Conservation (phyloP, 2,888 invertebrate species). For the Dimorphilus gyrociliatus region DNA sequence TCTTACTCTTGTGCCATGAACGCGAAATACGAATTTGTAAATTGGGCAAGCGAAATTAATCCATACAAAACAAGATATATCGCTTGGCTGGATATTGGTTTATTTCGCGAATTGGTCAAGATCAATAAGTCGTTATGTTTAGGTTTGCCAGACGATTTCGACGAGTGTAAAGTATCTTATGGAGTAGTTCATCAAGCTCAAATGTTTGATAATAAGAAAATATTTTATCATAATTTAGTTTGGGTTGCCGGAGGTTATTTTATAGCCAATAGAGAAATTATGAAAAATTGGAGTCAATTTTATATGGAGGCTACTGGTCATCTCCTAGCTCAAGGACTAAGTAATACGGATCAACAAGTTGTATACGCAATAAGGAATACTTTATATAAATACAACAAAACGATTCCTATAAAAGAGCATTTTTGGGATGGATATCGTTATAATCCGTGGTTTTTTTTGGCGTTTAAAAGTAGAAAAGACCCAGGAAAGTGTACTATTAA, state of each 20-base stretch:
- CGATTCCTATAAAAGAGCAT: too few species aligned
- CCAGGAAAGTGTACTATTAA: too few species aligned
- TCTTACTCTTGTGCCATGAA: constrained; percentile 27
- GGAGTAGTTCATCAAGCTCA: too few species aligned
- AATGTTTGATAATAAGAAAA: too few species aligned
- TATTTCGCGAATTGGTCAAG: constrained; percentile 15
- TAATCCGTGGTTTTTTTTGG: neutral
- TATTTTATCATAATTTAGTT: too few species aligned
- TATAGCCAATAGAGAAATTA: too few species aligned
- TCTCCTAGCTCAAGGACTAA: constrained; percentile 1
- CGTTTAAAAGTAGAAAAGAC: neutral
- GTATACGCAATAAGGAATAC: neutral
- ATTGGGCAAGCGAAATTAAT: constrained; percentile 14
- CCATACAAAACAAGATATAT: constrained; percentile 18
- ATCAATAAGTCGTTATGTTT: constrained; percentile 9
- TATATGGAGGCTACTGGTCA: neutral
- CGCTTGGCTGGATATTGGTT: constrained; percentile 24
- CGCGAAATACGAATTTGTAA: constrained; percentile 24
- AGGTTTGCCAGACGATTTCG: constrained; percentile 11
- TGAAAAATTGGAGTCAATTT: neutral
- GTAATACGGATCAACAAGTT: constrained; percentile 3
- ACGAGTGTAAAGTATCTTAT: constrained; percentile 13
- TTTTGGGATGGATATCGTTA: too few species aligned
- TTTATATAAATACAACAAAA: neutral
- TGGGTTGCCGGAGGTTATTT: too few species aligned